A percentile compares a stretch with the other conserved stretches of the same genome.
phyloP scores from a whole-genome alignment of 2,888 invertebrate genomes.

The Furcula furcula region DNA sequence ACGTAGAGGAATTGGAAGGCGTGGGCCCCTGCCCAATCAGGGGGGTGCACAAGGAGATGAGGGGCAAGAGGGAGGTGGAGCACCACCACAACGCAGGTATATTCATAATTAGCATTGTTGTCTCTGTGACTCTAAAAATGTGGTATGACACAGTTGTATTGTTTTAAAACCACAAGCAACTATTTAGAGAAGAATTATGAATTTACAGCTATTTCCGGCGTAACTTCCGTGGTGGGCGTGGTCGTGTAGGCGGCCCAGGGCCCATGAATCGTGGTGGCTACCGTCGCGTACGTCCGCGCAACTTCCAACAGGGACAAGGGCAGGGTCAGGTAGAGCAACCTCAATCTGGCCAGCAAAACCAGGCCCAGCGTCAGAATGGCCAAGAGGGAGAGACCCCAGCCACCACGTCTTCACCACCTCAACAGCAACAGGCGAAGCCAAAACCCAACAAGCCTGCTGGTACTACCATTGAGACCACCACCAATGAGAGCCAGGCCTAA shows the following conservation, averaged over 20 bases:
- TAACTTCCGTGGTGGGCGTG: conserved; percentile 87
- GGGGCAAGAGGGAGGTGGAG: conserved; percentile 64
- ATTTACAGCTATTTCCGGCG: conserved; percentile 85
- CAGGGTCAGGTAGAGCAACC: conserved; percentile 18
- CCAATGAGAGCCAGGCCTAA: conserved; percentile 79
- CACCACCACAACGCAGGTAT: conserved; percentile 73
- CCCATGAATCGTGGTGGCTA: conserved; percentile 70
- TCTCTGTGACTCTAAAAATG: too few relatives aligned
- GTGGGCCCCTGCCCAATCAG: conserved; percentile 74
- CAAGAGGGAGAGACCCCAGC: conserved; percentile 56
- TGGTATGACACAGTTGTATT: too few relatives aligned
- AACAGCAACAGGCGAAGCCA: conserved; percentile 55
- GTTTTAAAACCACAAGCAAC: too few relatives aligned
- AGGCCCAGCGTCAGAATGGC: conserved; percentile 51
- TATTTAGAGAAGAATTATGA: too few relatives aligned
- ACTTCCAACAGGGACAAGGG: conserved; percentile 49
- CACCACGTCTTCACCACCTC: conserved; percentile 40
- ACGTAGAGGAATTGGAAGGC: conserved; percentile 82
- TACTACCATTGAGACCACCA: conserved; percentile 69
- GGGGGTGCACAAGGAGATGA: conserved; percentile 74
- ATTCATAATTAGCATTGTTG: conserved; percentile 6
- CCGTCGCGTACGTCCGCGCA: conserved; percentile 66
- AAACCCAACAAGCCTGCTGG: conserved; percentile 60
- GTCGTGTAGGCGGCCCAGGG: conserved; percentile 70
- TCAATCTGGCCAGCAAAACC: conserved; percentile 25